phyloP scores from a whole-genome alignment of 2,797 vertebrate species.

The Merluccius polli region DNA sequence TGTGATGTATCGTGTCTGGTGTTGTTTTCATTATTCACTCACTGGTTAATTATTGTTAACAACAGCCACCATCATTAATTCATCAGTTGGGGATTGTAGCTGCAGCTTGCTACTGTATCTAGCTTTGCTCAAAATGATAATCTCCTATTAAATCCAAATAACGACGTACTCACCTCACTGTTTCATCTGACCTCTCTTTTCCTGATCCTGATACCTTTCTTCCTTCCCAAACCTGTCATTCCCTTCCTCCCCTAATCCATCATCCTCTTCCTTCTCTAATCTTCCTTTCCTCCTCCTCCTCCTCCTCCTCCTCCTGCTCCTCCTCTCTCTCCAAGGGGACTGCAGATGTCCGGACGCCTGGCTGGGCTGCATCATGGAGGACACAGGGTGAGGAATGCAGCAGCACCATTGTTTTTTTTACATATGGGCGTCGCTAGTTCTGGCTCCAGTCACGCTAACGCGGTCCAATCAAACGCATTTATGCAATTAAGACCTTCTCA shows the following conservation, averaged over 20 bases:
- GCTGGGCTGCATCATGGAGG: slow-evolving; percentile 95
- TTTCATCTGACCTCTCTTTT: not conserved
- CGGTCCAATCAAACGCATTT: too few relatives aligned
- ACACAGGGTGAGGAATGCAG: slow-evolving; percentile 81
- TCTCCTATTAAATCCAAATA: not conserved
- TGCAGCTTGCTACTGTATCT: not conserved
- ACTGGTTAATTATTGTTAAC: not conserved
- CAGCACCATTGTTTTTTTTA: not conserved
- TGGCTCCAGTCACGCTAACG: too few relatives aligned
- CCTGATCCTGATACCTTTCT: too few relatives aligned
- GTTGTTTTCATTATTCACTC: not conserved
- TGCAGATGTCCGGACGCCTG: slow-evolving; percentile 87
- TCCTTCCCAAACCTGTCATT: too few relatives aligned
- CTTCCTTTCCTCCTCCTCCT: not conserved
- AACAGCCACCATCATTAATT: not conserved
- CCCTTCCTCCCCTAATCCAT: not conserved
- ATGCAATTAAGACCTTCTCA: too few relatives aligned
- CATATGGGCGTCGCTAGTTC: too few relatives aligned
- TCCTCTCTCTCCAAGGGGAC: slow-evolving; percentile 71
- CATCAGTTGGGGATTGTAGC: not conserved
- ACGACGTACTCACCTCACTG: not conserved
- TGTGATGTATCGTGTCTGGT: not conserved
- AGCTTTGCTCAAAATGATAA: not conserved
- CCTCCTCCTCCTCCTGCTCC: not conserved
- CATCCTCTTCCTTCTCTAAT: not conserved